These are phyloP conservation scores for Octomys mimax DNA, from an alignment of 2,797 vertebrate species.

Conservation along the genomic window DNA sequence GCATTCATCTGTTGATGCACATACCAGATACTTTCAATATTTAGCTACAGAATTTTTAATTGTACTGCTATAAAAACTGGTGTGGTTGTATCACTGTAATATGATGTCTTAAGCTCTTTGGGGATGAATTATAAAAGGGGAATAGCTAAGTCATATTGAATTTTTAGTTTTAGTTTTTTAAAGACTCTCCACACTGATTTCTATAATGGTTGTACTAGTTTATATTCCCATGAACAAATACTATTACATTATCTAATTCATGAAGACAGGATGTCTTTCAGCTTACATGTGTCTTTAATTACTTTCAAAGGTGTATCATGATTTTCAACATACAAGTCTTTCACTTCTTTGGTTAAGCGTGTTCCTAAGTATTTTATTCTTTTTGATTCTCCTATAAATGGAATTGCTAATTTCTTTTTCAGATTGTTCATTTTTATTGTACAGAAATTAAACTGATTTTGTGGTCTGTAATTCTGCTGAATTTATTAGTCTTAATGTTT, in stretches of 20 bases:
- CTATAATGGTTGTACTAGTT: not conserved
- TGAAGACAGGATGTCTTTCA: not conserved
- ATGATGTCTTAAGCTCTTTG: not conserved
- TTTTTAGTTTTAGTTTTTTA: not conserved
- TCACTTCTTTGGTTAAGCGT: not conserved
- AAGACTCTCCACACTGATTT: not conserved
- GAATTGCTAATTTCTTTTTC: slow-evolving; percentile 3
- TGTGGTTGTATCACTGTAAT: not conserved
- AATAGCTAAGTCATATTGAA: not conserved
- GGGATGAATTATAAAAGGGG: not conserved
- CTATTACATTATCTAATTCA: not conserved
- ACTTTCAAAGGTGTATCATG: not conserved
- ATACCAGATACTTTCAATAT: not conserved
- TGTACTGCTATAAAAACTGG: not conserved
- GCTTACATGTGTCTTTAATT: not conserved
- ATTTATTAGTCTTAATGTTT: not conserved
- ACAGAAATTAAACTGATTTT: not conserved
- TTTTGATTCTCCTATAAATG: not conserved
- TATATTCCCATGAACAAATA: not conserved
- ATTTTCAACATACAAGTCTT: not conserved
- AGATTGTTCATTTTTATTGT: not conserved
- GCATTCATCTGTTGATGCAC: not conserved
- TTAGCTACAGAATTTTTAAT: not conserved
- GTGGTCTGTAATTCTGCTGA: not conserved
- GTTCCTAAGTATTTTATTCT: not conserved